Conservation (phyloP, 2,113 vertebrate species). For the Corythornis madagascariensis region DNA sequence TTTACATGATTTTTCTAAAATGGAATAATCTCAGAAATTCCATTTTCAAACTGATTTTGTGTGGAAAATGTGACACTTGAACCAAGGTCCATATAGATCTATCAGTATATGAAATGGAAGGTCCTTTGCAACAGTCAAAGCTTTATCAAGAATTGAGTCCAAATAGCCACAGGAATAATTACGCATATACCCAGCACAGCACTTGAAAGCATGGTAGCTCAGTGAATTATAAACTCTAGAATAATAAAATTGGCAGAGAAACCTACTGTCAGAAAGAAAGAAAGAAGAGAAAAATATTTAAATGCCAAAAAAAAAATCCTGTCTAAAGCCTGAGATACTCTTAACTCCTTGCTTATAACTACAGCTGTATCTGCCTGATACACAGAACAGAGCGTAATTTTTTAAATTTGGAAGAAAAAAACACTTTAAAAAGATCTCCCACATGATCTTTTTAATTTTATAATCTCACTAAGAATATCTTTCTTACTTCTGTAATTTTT, state of each 20-base stretch:
- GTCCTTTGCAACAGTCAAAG: constrained; percentile 9
- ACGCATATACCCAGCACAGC: not conserved
- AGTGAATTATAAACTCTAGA: constrained; percentile 12
- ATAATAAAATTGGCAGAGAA: constrained; percentile 34
- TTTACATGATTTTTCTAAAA: not conserved
- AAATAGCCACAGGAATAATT: constrained; percentile 50
- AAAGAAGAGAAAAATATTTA: constrained; percentile 26
- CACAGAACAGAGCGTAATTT: not conserved
- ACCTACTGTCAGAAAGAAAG: constrained; percentile 20
- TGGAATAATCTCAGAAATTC: not conserved
- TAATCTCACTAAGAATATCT: not conserved
- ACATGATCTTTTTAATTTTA: constrained; percentile 3
- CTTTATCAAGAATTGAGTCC: not conserved
- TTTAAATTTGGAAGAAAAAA: not conserved
- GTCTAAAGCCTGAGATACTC: constrained; percentile 16
- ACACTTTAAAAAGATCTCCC: not conserved
- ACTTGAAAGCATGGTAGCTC: not conserved
- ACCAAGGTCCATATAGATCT: constrained; percentile 3
- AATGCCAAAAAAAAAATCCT: not conserved
- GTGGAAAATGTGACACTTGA: not conserved
- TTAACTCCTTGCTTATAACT: not conserved
- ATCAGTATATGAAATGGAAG: not conserved
- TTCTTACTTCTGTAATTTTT: constrained; percentile 42
- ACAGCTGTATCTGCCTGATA: not conserved
- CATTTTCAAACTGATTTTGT: not conserved